Evolutionary conservation across 2,113 vertebrate genomes (phyloP).

Genomic region (Eonycteris spelaea): DNA sequence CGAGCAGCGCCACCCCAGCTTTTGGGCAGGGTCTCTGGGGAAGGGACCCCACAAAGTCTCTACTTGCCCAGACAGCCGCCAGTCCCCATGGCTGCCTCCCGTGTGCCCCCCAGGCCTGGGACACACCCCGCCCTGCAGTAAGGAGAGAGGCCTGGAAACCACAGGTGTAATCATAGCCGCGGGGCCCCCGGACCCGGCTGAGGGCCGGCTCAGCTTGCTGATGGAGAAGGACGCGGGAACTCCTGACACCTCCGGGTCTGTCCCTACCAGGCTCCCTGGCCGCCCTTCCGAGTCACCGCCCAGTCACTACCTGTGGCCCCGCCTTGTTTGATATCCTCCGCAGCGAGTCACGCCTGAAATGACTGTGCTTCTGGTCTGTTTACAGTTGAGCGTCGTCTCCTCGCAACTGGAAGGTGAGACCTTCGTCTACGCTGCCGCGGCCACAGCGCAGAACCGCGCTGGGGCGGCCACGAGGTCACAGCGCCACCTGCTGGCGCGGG

Average conservation of each 20-base stretch:
- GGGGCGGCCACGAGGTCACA: neutral
- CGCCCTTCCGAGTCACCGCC: too few species aligned
- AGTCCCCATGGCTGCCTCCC: neutral
- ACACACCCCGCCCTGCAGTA: neutral
- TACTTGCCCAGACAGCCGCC: neutral
- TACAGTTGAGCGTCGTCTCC: neutral
- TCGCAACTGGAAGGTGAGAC: neutral
- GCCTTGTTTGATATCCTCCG: neutral
- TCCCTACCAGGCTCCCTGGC: neutral
- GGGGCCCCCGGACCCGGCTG: neutral
- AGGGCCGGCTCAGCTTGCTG: neutral
- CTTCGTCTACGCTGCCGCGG: neutral
- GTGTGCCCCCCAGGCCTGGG: neutral
- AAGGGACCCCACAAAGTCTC: neutral
- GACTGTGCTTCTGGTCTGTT: neutral
- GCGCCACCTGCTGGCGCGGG: slow-evolving; percentile 36
- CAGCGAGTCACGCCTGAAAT: neutral
- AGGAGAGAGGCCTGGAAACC: neutral
- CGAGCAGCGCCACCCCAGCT: neutral
- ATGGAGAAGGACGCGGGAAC: neutral
- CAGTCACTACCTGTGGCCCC: neutral
- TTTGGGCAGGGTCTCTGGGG: neutral
- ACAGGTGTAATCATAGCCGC: neutral
- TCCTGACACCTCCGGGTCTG: neutral
- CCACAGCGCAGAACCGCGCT: fast-evolving